Evolutionary conservation across 2,888 invertebrate genomes (phyloP), one percentile per base, ranked within the genome.

Genomic region (Anthophora plumipes): DNA sequence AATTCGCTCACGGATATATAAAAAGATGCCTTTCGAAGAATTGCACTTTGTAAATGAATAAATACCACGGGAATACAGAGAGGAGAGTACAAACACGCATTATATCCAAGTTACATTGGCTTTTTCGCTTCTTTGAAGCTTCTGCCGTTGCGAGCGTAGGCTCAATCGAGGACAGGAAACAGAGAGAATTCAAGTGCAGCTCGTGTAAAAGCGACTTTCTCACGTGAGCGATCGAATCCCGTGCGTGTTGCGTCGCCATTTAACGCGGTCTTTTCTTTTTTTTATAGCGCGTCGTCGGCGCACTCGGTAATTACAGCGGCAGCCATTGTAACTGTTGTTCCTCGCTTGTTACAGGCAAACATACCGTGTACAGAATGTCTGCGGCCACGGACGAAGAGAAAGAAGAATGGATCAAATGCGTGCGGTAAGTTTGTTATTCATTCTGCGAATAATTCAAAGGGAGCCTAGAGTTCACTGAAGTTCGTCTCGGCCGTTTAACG

Each of bases 351-450:
- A 81, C 95, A 94, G 96, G 96, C 76, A 97, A 97, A 93, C 97
- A 97, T 91, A 96, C 96, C 0, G 96, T 97, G 63, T 97, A 96
- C 94, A 96, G 99, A 93, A 99, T 99, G 98, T 98, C 98, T 37
- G 99, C 99, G 17, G 96, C 98, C 63, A 98, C 97, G 63, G 96
- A 96, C 83, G 99, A 99, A 90, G 99, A 99, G 94, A 97, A 98
- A 92, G 98, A 98, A 91, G 98, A 98, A 91, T 99, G 99, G 99
- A 99, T 99, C 91, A 97, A 97, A 93, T 97, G 98, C 91, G 96
- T 99, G 80, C 91, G 94, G 95, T 95, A 90, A 91, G 92, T 87
- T 31, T 50, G 59, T 61, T 60, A 37, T 48, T 41, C 64, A 14
- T 25, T 54, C 37, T n/a, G 63, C 11, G 61, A 74, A 60, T 74